A percentile compares a stretch with the other conserved stretches of the same genome.
Evolutionary conservation across 2,113 vertebrate genomes (phyloP).

Genomic region (Athene noctua): DNA sequence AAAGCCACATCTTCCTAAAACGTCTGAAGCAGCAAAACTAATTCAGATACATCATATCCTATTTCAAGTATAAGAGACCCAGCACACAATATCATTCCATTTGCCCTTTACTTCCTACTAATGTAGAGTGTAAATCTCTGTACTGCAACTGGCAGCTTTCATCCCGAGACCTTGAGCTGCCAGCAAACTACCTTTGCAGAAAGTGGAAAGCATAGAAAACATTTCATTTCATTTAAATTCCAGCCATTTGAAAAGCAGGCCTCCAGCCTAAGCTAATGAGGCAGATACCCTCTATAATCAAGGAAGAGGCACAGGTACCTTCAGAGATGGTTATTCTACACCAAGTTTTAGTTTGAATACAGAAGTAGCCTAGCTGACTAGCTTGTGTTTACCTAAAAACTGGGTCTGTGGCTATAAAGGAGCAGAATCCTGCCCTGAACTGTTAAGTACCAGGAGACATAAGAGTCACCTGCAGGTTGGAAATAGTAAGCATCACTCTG

Average conservation of each 20-base stretch:
- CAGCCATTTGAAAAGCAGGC: background rate
- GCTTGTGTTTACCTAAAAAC: background rate
- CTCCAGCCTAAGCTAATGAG: background rate
- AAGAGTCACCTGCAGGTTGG: background rate
- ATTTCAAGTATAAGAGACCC: background rate
- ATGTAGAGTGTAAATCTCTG: background rate
- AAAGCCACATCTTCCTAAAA: background rate
- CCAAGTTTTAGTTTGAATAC: background rate
- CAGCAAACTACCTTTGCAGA: background rate
- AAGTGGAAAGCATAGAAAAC: background rate
- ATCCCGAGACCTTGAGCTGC: background rate
- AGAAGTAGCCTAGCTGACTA: background rate
- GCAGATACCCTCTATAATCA: background rate
- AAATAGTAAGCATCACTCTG: background rate
- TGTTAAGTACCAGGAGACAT: background rate
- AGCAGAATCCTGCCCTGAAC: background rate
- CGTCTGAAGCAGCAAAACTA: background rate
- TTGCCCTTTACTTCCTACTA: background rate
- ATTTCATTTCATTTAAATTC: background rate
- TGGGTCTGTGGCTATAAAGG: background rate
- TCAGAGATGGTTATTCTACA: background rate
- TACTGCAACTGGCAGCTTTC: background rate
- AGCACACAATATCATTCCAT: background rate
- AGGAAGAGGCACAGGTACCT: background rate
- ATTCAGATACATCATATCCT: background rate